Evolutionary conservation across 2,113 vertebrate species (phyloP).

Genomic region (Taurulus bubalis): DNA sequence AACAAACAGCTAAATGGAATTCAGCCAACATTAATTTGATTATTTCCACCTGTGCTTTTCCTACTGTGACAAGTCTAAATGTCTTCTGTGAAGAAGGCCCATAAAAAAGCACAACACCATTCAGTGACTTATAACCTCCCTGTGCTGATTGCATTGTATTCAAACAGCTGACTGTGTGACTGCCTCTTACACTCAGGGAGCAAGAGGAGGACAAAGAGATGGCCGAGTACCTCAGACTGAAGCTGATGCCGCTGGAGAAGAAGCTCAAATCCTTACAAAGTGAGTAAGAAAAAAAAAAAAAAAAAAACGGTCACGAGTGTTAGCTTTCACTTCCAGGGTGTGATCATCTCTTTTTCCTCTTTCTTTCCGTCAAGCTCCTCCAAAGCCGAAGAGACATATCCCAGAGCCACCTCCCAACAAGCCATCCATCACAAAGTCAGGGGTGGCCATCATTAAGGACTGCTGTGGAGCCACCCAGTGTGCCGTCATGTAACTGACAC

Average conservation of each 20-base stretch:
- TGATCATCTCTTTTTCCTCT: not conserved
- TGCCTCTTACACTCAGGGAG: conserved; percentile 83
- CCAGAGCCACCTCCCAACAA: conserved; percentile 91
- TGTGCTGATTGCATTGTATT: conserved; percentile 9
- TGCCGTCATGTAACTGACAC: conserved; percentile 89
- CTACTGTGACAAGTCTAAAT: not conserved
- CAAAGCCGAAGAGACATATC: conserved; percentile 88
- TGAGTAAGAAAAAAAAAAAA: conserved; percentile 78
- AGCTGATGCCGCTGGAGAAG: conserved; percentile 93
- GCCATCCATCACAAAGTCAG: conserved; percentile 92
- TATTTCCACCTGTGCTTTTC: not conserved
- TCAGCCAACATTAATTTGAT: not conserved
- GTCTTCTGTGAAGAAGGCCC: not conserved
- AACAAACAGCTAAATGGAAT: not conserved
- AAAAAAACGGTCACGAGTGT: not conserved
- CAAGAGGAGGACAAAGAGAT: conserved; percentile 98
- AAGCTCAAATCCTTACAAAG: conserved; percentile 87
- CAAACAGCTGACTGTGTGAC: not conserved
- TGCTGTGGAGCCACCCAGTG: conserved; percentile 97
- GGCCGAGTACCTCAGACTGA: conserved; percentile 95
- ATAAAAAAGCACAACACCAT: not conserved
- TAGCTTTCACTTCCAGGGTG: not conserved
- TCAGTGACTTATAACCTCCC: not conserved
- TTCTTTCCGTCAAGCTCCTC: conserved; percentile 81
- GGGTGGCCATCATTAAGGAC: conserved; percentile 94